Percentiles rank a stretch among this genome's conserved stretches.
Evolutionary conservation across 2,888 invertebrate genomes (phyloP).

Genomic region (Ecliptopera silaceata): DNA sequence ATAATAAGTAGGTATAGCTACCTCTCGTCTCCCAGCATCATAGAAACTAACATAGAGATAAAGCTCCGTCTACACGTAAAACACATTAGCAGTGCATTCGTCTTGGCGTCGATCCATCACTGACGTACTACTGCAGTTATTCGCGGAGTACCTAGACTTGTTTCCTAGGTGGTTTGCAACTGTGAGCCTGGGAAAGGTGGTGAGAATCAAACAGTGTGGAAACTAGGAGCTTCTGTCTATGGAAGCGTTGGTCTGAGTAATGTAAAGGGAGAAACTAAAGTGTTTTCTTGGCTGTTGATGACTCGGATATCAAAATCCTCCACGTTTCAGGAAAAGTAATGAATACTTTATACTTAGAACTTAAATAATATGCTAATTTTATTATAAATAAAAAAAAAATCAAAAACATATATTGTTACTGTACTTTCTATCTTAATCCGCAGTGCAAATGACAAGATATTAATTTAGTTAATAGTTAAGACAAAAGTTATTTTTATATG

Average conservation of each 20-base stretch:
- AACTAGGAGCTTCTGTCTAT: background rate
- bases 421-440: too few species aligned
- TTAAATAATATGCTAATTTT: too few species aligned
- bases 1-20: too few species aligned
- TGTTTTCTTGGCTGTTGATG: background rate
- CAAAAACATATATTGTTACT: too few species aligned
- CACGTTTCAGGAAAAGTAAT: background rate
- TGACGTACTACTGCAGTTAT: slow-evolving; percentile 6
- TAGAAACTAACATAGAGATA: slow-evolving; percentile 6
- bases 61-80: slow-evolving; percentile 13
- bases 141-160: background rate
- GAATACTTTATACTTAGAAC: too few species aligned
- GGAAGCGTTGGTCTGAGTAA: background rate
- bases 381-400: too few species aligned
- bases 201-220: background rate
- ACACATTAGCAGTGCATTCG: slow-evolving; percentile 19
- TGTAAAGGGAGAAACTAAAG: background rate
- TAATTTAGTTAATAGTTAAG: too few species aligned
- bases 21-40: background rate
- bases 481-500: too few species aligned
- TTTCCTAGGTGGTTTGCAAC: background rate
- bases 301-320: background rate
- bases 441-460: too few species aligned
- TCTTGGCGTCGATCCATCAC: slow-evolving; percentile 25
- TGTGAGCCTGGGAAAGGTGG: background rate